These are phyloP conservation scores for Omphaloscelis lunosa DNA, from an alignment of 2,888 invertebrate species.

Conservation along the genomic window DNA sequence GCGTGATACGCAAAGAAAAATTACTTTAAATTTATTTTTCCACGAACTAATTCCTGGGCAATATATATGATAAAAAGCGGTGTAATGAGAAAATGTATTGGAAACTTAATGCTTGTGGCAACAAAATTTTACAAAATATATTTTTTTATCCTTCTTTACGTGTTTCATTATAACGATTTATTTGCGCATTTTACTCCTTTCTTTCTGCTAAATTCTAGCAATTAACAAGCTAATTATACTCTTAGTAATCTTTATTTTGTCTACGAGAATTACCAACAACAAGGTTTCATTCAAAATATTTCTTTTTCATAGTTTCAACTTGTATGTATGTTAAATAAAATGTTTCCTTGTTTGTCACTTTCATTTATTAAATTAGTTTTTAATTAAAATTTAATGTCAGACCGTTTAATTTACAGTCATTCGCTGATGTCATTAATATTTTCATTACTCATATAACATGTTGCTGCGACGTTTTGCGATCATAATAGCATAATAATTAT, in stretches of 20 bases:
- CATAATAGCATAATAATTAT: conserved; percentile 9
- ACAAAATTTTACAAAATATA: conserved; percentile 58
- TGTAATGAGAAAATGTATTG: conserved; percentile 71
- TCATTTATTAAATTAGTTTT: conserved; percentile 1
- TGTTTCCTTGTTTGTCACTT: background rate
- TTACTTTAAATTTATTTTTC: conserved; percentile 34
- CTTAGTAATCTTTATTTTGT: background rate
- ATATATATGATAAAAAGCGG: conserved; percentile 59
- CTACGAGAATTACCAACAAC: background rate
- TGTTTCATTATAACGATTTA: conserved; percentile 64
- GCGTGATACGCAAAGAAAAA: conserved; percentile 10
- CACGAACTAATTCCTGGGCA: conserved; percentile 24
- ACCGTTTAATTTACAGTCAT: conserved; percentile 37
- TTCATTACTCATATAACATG: conserved; percentile 45
- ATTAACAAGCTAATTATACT: background rate
- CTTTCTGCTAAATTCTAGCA: conserved; percentile 38
- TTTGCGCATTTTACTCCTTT: conserved; percentile 47
- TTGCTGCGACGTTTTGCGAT: conserved; percentile 37
- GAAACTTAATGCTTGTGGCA: conserved; percentile 69
- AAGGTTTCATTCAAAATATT: background rate
- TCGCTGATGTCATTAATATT: conserved; percentile 50
- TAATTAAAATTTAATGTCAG: background rate
- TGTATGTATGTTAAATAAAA: background rate
- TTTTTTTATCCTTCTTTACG: conserved; percentile 56
- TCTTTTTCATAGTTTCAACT: background rate